A percentile compares a stretch with the other conserved stretches of the same genome.
phyloP scores from a whole-genome alignment of 2,888 invertebrate genomes.

The Fragum fragum region DNA sequence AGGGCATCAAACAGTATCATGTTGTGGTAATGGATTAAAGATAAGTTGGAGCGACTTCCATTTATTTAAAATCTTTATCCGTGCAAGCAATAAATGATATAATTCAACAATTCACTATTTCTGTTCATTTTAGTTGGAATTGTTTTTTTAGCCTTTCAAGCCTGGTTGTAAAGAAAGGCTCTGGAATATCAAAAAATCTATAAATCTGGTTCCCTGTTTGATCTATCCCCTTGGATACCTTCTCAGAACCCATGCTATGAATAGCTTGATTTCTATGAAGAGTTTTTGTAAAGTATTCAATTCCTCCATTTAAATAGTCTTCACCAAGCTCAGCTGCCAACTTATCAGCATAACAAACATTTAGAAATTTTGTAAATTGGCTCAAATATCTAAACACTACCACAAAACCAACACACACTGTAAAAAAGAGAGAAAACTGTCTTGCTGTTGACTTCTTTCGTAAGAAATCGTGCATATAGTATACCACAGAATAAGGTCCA shows the following conservation, averaged over 20 bases:
- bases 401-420: background rate
- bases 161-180: background rate
- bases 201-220: slow-evolving; percentile 60
- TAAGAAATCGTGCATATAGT: background rate
- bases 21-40: no score
- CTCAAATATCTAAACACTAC: background rate
- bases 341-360: slow-evolving; percentile 88
- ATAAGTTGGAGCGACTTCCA: no score
- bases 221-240: slow-evolving; percentile 86
- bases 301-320: slow-evolving; percentile 91
- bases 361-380: background rate
- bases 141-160: background rate
- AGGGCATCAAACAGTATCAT: no score
- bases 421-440: background rate
- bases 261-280: slow-evolving; percentile 92
- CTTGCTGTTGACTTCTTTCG: background rate
- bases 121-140: no score
- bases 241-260: slow-evolving; percentile 90
- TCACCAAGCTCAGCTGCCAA: slow-evolving; percentile 89
- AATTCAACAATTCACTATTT: no score
- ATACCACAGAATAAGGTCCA: background rate
- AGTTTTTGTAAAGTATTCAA: slow-evolving; percentile 92
- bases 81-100: no score
- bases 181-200: slow-evolving; percentile 16
- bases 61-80: no score